phyloP scores from a whole-genome alignment of 2,113 vertebrate species.

The Mastomys coucha region DNA sequence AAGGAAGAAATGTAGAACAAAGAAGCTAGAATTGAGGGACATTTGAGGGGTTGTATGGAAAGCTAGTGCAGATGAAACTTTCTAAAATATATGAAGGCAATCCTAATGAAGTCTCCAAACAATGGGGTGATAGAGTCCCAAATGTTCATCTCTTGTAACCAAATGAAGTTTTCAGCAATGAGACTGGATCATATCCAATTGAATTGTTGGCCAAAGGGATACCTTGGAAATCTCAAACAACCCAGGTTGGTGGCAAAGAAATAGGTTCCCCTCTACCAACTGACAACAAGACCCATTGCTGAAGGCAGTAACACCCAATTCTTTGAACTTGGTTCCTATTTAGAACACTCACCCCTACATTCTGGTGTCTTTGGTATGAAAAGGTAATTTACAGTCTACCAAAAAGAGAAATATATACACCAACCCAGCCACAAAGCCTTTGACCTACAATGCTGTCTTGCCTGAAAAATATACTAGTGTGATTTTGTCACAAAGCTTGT shows the following conservation, averaged over 20 bases:
- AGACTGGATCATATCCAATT: neutral
- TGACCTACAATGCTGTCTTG: neutral
- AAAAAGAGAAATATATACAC: neutral
- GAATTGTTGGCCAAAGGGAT: neutral
- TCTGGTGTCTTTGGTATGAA: neutral
- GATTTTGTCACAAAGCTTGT: neutral
- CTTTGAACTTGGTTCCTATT: neutral
- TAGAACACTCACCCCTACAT: neutral
- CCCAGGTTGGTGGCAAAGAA: neutral
- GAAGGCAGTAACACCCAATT: neutral
- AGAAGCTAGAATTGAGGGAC: neutral
- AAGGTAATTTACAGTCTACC: neutral
- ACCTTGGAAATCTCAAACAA: neutral
- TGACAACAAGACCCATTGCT: neutral
- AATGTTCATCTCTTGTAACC: neutral
- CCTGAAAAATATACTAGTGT: neutral
- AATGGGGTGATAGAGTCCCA: neutral
- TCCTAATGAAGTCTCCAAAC: neutral
- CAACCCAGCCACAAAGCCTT: neutral
- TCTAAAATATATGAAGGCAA: neutral
- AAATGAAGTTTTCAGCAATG: neutral
- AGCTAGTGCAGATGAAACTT: neutral
- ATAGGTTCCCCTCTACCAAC: neutral
- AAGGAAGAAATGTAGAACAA: neutral
- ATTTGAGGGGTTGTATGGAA: neutral